Evolutionary conservation across 2,797 vertebrate genomes (phyloP).

Genomic region (Falco naumanni): DNA sequence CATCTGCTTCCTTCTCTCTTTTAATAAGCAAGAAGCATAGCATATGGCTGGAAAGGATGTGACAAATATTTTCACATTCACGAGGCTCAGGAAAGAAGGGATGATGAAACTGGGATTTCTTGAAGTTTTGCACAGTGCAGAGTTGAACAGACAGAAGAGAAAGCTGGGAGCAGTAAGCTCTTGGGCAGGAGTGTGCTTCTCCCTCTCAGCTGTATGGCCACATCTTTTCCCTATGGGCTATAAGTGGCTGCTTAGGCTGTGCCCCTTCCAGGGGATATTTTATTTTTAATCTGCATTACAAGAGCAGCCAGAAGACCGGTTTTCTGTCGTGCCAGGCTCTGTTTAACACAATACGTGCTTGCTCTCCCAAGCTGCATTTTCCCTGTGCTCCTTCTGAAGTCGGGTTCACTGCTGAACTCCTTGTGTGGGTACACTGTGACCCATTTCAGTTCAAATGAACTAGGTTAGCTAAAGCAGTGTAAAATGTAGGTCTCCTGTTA

Average conservation of each 20-base stretch:
- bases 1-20: constrained; percentile 3
- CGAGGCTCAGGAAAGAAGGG: neutral
- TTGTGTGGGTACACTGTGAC: constrained; percentile 63
- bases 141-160: neutral
- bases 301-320: neutral
- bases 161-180: neutral
- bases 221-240: neutral
- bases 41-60: neutral
- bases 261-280: neutral
- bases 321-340: neutral
- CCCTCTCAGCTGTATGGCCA: neutral
- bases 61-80: neutral
- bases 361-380: constrained; percentile 30
- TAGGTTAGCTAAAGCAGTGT: constrained; percentile 53
- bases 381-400: constrained; percentile 42
- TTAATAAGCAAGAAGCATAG: constrained; percentile 41
- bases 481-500: constrained; percentile 49
- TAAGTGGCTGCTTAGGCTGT: neutral
- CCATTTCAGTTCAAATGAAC: constrained; percentile 60
- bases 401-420: constrained; percentile 36
- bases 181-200: fast-evolving
- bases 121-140: neutral
- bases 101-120: no score
- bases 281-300: neutral
- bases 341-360: neutral